Evolutionary conservation across 2,888 invertebrate species (phyloP), one percentile per base, ranked within the genome.

Genomic region (Aphidius colemani): DNA sequence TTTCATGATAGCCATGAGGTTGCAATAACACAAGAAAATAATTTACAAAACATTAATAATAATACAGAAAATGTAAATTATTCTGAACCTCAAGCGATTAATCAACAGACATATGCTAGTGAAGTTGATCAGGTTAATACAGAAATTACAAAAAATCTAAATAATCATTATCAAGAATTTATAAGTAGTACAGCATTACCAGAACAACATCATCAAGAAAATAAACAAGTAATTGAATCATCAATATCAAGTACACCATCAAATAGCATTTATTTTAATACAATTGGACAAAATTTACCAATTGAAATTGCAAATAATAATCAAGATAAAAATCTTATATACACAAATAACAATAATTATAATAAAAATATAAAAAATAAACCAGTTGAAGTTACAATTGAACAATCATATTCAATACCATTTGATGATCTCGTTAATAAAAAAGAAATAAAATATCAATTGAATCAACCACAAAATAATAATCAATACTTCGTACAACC

Each of bases 371-470:
- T 18, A 18, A 18, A 18, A 18, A 18, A 59, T 30, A 10, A 51
- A 30, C 30, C 30, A 30, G 30, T 30, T 30, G 30, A 30, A 62
- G 81, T 87, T 1, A 86, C 85, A 0, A 82, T 85, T 45, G 84
- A 86, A 0, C 84, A 86, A 0, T 84, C 86, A 30, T 83, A 78
- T 64, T 72, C 83, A 71, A 83, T 85, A 1, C 86, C 83, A 0
- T 84, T 86, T 1, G 83, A 85, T 66, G 87, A 85, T 61, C 83
- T 89, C 44, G 85, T 90, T 0, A 88, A 89, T 67, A 88, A 87
- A 69, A 85, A 86, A 43, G 39, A 11, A 61, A 53, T 49, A 49
- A 61, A 39, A 8, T 39, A 39, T 51, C 53, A 18, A 56, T 53
- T 46, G 11, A 7, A 39, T 51, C 8, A 64, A 51, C 9, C 53